These are phyloP conservation scores for Xiphophorus maculatus DNA, from an alignment of 2,113 vertebrate species.

Conservation along the genomic window DNA sequence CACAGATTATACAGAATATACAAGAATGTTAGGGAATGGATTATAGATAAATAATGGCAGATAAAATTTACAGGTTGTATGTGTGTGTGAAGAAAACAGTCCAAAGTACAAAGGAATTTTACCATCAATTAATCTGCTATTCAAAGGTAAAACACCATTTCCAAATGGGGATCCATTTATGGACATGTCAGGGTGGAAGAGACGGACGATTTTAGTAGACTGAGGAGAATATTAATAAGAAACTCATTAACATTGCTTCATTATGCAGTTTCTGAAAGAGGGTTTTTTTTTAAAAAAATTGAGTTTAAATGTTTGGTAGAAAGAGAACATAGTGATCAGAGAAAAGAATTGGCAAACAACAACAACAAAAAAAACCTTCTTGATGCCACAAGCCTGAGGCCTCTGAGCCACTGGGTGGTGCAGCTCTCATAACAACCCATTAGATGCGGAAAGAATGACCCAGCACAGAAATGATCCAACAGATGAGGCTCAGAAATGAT, in stretches of 20 bases:
- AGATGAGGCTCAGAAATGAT: conserved; percentile 12
- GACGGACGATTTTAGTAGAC: conserved; percentile 11
- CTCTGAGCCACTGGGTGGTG: conserved; percentile 55
- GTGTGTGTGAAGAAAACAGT: too few relatives aligned
- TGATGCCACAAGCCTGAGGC: conserved; percentile 42
- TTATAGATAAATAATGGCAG: too few relatives aligned
- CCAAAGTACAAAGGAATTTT: background rate
- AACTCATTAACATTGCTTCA: conserved; percentile 18
- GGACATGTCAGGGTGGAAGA: conserved; percentile 53
- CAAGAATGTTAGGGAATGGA: too few relatives aligned
- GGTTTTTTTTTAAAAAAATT: background rate
- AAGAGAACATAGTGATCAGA: conserved; percentile 28
- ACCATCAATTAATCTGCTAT: background rate
- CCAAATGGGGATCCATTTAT: conserved; percentile 24
- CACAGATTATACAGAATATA: too few relatives aligned
- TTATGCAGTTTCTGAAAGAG: conserved; percentile 22
- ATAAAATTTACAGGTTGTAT: too few relatives aligned
- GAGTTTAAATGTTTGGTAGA: conserved; percentile 23
- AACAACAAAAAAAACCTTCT: conserved; percentile 6
- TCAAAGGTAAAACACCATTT: background rate
- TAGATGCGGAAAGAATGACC: conserved; percentile 40
- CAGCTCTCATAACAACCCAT: conserved; percentile 44
- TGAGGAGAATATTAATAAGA: conserved; percentile 45
- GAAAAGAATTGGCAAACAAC: conserved; percentile 12
- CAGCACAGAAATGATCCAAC: conserved; percentile 11